Percentiles rank a stretch among this genome's conserved stretches.
phyloP scores from a whole-genome alignment of 2,888 invertebrate species.

The Limnephilus lunatus region DNA sequence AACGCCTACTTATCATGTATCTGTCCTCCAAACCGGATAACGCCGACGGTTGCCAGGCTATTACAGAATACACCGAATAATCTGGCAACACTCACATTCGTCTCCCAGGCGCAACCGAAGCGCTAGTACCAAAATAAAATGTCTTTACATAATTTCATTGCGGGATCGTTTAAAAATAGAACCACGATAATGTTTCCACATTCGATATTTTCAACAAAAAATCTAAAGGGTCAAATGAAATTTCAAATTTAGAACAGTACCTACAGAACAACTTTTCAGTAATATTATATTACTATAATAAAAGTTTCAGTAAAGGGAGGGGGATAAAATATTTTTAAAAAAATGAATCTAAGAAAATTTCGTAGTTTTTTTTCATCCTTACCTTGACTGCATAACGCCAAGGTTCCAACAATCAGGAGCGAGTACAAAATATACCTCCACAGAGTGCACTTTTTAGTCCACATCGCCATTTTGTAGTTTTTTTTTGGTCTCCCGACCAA shows the following conservation, averaged over 20 bases:
- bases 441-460: slow-evolving; percentile 76
- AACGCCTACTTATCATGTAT: slow-evolving; percentile 68
- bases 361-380: slow-evolving; percentile 68
- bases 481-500: slow-evolving; percentile 69
- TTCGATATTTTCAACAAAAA: slow-evolving; percentile 36
- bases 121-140: slow-evolving; percentile 68
- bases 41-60: slow-evolving; percentile 58
- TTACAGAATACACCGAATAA: slow-evolving; percentile 56
- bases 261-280: neutral
- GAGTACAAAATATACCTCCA: slow-evolving; percentile 77
- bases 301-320: neutral
- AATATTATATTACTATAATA: neutral
- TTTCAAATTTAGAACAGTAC: slow-evolving; percentile 8
- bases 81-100: slow-evolving; percentile 62
- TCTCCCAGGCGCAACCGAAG: slow-evolving; percentile 61
- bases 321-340: neutral
- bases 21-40: slow-evolving; percentile 44
- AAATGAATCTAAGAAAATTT: neutral
- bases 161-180: slow-evolving; percentile 77
- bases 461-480: slow-evolving; percentile 69
- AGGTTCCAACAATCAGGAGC: slow-evolving; percentile 74
- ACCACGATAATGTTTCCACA: slow-evolving; percentile 67
- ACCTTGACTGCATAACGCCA: slow-evolving; percentile 74
- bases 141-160: slow-evolving; percentile 80
- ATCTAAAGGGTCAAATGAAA: neutral